Evolutionary conservation across 1,140 invertebrate species (phyloP).

Genomic region (Drosophila insularis): DNA sequence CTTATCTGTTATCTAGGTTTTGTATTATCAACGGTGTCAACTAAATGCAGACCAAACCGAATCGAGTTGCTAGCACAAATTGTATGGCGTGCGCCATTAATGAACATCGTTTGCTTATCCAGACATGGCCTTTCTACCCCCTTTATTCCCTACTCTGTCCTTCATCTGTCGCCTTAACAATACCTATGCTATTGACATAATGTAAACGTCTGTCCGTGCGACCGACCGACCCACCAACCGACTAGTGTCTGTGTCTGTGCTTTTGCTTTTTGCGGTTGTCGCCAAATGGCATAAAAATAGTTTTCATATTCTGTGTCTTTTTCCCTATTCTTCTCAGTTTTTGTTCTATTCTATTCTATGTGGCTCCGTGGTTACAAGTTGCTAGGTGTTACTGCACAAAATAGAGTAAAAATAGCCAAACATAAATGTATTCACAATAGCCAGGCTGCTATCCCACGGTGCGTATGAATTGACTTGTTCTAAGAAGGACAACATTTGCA

Average conservation of each 20-base stretch:
- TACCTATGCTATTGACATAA: conserved; percentile 72
- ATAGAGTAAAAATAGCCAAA: conserved; percentile 25
- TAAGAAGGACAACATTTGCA: too few relatives aligned
- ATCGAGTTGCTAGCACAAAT: conserved; percentile 41
- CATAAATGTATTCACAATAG: not conserved
- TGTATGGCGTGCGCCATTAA: conserved; percentile 73
- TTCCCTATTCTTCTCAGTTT: not conserved
- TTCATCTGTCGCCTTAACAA: conserved; percentile 7
- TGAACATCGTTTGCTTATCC: conserved; percentile 76
- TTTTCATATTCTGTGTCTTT: conserved; percentile 42
- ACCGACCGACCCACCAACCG: conserved; percentile 5
- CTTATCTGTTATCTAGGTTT: conserved; percentile 56
- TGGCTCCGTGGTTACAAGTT: conserved; percentile 57
- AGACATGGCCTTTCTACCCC: conserved; percentile 42
- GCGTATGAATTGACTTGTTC: conserved; percentile 21
- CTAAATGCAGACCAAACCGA: conserved; percentile 50
- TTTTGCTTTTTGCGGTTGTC: conserved; percentile 52
- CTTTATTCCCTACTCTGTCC: not conserved
- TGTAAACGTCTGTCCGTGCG: conserved; percentile 59
- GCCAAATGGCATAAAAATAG: conserved; percentile 72
- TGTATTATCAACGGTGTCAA: conserved; percentile 58
- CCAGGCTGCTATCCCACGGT: conserved; percentile 2
- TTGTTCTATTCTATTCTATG: conserved; percentile 20
- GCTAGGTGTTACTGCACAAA: conserved; percentile 56
- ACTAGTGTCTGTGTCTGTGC: conserved; percentile 19